Conservation (phyloP, 1,140 invertebrate species). For the Lepidurus couesii region DNA sequence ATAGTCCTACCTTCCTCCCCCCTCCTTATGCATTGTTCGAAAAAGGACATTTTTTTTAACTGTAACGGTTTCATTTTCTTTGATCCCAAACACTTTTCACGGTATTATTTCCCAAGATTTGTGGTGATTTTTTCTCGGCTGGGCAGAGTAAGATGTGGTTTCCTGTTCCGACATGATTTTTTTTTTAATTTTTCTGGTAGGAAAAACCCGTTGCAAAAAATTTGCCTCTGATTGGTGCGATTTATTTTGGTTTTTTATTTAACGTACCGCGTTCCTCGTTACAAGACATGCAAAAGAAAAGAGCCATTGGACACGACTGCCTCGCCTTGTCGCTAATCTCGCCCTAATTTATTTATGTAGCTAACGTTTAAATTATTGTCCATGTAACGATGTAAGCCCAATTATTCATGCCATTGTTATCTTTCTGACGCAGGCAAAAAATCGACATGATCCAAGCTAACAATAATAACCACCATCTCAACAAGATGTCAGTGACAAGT, state of each 20-base stretch:
- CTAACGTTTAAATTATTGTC: background rate
- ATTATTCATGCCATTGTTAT: background rate
- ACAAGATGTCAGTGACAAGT: background rate
- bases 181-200: background rate
- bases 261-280: too few relatives aligned
- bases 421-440: too few relatives aligned
- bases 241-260: too few relatives aligned
- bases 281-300: background rate
- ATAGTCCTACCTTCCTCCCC: background rate
- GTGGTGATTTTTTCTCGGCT: background rate
- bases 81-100: background rate
- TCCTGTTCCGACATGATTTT: background rate
- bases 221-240: background rate
- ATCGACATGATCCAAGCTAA: background rate
- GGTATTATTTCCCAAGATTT: constrained; percentile 4
- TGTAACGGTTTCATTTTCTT: too few relatives aligned
- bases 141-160: background rate
- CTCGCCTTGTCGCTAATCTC: constrained; percentile 20
- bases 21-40: background rate
- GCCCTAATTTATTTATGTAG: constrained; percentile 14
- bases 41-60: too few relatives aligned
- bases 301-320: background rate
- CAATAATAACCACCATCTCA: constrained; percentile 8
- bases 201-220: background rate
- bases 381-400: background rate